Base-by-base conservation (phyloP, 2,113 vertebrate species). In the Rhadina sibilatrix region DNA sequence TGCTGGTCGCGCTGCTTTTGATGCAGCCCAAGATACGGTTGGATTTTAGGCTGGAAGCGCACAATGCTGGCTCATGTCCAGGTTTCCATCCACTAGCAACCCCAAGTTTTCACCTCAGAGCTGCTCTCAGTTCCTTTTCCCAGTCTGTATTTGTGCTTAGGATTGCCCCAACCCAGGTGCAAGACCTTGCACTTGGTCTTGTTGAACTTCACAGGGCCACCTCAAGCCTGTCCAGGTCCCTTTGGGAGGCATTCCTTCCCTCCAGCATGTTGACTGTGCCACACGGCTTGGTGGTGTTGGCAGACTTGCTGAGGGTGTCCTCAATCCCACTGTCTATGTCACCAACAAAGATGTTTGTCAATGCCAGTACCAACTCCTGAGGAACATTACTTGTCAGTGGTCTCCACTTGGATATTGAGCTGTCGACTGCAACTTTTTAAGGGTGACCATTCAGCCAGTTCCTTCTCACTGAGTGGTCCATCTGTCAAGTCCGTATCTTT, bases 301-400 rank as follows among this genome's bases (percentile, higher is more conserved):
- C 35, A 47, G 1, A 35, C 40, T 35, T 42, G 25, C n/a, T 69
- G 70, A 31, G 30, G 6, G 5, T 69, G 17, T 9, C 2, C 40
- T 61, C 0, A 0, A 22, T 83, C 24, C 61, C 35, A 22, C 6
- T 1, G 3, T 42, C 47, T 4, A 2, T 76, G 47, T 69, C 47
- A 35, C 47, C 3, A 6, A 15, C 38, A 63, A 37, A 61, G 20
- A 16, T 61, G 18, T 54, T 47, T 83, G 40, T 68, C 0, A 0
- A 35, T 69, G 49, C 10, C n/a, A 23, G 2, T 69, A 31, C 23
- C 25, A 47, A 0, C 15, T 53, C 31, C 40, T 69, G 31, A 69
- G 42, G 47, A 42, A 8, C 25, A 37, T 53, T 28, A 6, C 54
- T 83, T 25, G 8, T 69, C 30, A 8, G 11, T 31, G 25, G 35